A percentile compares a stretch with the other conserved stretches of the same genome.
These are phyloP conservation scores for Macaria notata DNA, from an alignment of 2,888 invertebrate species.

Conservation along the genomic window DNA sequence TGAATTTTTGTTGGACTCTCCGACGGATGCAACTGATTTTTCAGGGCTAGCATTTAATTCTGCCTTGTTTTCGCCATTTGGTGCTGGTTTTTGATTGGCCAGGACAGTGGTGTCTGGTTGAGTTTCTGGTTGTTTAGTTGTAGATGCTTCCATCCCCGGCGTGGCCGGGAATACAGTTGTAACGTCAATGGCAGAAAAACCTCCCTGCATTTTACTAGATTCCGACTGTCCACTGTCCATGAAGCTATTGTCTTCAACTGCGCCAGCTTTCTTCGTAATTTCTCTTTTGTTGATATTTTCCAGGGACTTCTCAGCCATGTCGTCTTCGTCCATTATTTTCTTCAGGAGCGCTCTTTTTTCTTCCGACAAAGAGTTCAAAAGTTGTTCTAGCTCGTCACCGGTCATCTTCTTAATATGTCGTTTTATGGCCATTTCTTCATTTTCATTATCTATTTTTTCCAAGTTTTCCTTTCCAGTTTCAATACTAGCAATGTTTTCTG, in stretches of 20 bases:
- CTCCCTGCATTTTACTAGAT: conserved; percentile 56
- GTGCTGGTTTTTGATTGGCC: conserved; percentile 41
- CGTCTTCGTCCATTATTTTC: conserved; percentile 60
- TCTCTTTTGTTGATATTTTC: conserved; percentile 63
- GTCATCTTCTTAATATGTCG: conserved; percentile 67
- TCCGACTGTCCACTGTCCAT: conserved; percentile 61
- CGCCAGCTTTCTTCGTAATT: conserved; percentile 72
- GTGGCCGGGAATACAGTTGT: conserved; percentile 45
- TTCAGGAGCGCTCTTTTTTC: conserved; percentile 67
- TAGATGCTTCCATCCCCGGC: conserved; percentile 41
- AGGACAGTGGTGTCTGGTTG: conserved; percentile 43
- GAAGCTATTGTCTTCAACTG: conserved; percentile 62
- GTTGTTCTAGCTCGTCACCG: conserved; percentile 61
- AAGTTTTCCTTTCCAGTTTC: conserved; percentile 33
- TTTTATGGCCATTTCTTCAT: conserved; percentile 66
- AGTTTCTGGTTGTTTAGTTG: conserved; percentile 43
- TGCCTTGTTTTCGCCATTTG: conserved; percentile 44
- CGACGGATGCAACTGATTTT: conserved; percentile 30
- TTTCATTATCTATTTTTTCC: conserved; percentile 46
- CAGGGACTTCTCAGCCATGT: conserved; percentile 32
- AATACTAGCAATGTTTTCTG: conserved; percentile 17
- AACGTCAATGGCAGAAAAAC: conserved; percentile 42
- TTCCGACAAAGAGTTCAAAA: conserved; percentile 62
- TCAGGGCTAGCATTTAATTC: conserved; percentile 40
- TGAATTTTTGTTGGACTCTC: conserved; percentile 38